Percentiles rank a stretch among this genome's conserved stretches.
These are phyloP conservation scores for Brachionus koreanus DNA, from an alignment of 1,140 invertebrate species.

Conservation along the genomic window DNA sequence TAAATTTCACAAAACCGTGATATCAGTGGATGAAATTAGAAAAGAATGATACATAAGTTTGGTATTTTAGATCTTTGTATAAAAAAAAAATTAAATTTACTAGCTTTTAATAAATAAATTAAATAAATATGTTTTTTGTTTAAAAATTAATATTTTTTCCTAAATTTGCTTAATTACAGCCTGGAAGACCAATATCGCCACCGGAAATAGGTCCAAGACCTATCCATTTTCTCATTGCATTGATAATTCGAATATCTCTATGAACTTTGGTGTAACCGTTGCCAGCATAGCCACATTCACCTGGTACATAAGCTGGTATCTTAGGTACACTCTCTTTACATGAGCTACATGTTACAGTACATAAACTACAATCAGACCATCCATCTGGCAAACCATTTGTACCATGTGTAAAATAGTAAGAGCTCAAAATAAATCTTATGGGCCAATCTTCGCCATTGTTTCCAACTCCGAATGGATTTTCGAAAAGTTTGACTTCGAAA, in stretches of 20 bases:
- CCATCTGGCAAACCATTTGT: constrained; percentile 36
- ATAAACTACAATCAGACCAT: constrained; percentile 20
- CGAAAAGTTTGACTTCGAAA: constrained; percentile 33
- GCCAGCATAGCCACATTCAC: constrained; percentile 34
- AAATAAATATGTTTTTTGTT: not conserved
- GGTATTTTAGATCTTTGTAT: too few species aligned
- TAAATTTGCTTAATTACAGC: constrained; percentile 6
- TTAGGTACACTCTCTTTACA: constrained; percentile 38
- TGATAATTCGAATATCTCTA: constrained; percentile 35
- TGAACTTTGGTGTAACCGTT: constrained; percentile 37
- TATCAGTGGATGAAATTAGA: too few species aligned
- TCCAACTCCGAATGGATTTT: constrained; percentile 27
- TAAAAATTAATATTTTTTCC: not conserved
- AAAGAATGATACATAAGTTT: too few species aligned
- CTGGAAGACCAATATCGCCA: constrained; percentile 10
- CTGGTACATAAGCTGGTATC: constrained; percentile 7
- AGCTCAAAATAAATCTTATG: constrained; percentile 41
- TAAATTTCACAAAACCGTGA: too few species aligned
- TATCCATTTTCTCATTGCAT: constrained; percentile 43
- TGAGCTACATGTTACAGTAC: constrained; percentile 19
- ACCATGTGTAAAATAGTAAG: constrained; percentile 43
- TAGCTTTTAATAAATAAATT: not conserved
- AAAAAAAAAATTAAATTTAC: not conserved
- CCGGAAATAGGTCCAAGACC: not conserved
- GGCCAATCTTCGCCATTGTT: constrained; percentile 43